Conservation (phyloP, 1,140 invertebrate species). For the Bombyx mori region DNA sequence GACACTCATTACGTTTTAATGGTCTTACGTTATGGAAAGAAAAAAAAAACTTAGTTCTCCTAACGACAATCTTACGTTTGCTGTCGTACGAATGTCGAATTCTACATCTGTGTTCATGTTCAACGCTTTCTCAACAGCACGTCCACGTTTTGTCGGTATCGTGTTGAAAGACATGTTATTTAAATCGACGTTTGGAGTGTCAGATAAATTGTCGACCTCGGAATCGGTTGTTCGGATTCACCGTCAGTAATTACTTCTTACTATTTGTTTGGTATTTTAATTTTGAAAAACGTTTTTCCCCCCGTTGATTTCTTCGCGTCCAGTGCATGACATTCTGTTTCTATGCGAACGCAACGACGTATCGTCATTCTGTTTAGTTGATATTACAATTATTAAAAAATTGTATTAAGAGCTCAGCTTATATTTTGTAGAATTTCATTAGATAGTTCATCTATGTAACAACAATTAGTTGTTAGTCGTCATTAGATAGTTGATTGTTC, state of each 20-base stretch:
- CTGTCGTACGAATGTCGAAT: background rate
- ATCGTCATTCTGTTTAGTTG: too few relatives aligned
- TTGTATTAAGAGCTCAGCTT: too few relatives aligned
- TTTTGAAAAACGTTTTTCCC: slow-evolving; percentile 22
- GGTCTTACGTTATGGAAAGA: slow-evolving; percentile 39
- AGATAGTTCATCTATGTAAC: too few relatives aligned
- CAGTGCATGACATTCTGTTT: too few relatives aligned
- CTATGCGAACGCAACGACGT: too few relatives aligned
- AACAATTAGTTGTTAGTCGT: too few relatives aligned
- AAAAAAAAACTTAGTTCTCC: slow-evolving; percentile 28
- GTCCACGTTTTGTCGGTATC: slow-evolving; percentile 9
- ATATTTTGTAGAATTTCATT: too few relatives aligned
- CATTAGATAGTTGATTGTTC: too few relatives aligned
- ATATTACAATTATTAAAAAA: too few relatives aligned
- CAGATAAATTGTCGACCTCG: slow-evolving; percentile 58
- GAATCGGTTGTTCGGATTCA: slow-evolving; percentile 57
- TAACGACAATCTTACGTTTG: slow-evolving; percentile 5
- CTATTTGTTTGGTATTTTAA: slow-evolving; percentile 31
- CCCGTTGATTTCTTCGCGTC: slow-evolving; percentile 1
- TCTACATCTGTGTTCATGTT: background rate
- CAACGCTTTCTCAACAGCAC: background rate
- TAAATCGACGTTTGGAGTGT: slow-evolving; percentile 61
- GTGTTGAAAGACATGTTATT: slow-evolving; percentile 59
- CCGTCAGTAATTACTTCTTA: slow-evolving; percentile 47
- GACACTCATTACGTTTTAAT: slow-evolving; percentile 66